These are phyloP conservation scores for Trisateles emortualis DNA, from an alignment of 2,888 invertebrate genomes.

Conservation along the genomic window DNA sequence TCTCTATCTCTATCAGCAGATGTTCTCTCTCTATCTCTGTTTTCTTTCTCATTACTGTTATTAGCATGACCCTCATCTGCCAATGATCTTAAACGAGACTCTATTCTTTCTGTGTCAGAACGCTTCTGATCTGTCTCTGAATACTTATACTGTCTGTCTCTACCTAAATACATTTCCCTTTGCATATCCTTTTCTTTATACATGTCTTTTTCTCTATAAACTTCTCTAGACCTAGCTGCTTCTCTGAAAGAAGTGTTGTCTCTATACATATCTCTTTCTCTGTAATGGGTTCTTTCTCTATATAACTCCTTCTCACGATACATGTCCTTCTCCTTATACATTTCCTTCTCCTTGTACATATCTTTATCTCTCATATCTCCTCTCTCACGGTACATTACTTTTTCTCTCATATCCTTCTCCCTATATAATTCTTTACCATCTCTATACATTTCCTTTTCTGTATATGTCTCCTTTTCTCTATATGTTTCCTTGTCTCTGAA, in stretches of 20 bases:
- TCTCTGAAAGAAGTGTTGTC: constrained; percentile 68
- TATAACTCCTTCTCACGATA: constrained; percentile 77
- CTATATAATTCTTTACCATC: constrained; percentile 61
- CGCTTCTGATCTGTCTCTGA: constrained; percentile 73
- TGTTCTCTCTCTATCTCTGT: constrained; percentile 76
- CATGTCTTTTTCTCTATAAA: constrained; percentile 69
- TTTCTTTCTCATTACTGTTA: constrained; percentile 81
- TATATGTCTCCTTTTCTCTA: constrained; percentile 64
- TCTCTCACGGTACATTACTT: constrained; percentile 71
- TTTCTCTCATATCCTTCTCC: constrained; percentile 70
- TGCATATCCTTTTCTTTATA: constrained; percentile 73
- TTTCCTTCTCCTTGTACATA: constrained; percentile 72
- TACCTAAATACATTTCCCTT: constrained; percentile 68
- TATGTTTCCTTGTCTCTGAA: constrained; percentile 69
- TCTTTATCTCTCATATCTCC: constrained; percentile 75
- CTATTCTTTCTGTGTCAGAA: constrained; percentile 73
- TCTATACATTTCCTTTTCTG: constrained; percentile 65
- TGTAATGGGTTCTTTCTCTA: constrained; percentile 77
- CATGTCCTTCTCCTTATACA: constrained; percentile 73
- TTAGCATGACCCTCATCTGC: constrained; percentile 74
- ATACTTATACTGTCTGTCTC: constrained; percentile 77
- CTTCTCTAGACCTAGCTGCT: constrained; percentile 62
- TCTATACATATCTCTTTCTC: constrained; percentile 71
- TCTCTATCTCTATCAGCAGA: constrained; percentile 88
- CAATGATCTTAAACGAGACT: constrained; percentile 72